These are phyloP conservation scores for Coptotermes formosanus DNA, from an alignment of 1,140 invertebrate species.

Conservation along the genomic window DNA sequence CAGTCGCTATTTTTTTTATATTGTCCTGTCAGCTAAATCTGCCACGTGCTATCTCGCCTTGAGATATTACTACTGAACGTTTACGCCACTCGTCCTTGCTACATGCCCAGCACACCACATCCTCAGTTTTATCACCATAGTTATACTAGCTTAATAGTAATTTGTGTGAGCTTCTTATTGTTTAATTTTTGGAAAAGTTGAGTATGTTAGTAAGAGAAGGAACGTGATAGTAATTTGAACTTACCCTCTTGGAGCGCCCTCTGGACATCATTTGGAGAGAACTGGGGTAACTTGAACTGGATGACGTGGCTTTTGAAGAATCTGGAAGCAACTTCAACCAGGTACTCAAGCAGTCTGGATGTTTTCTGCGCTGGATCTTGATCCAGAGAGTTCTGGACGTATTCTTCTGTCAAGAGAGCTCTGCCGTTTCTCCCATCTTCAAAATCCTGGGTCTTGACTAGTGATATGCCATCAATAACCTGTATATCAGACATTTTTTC, in stretches of 20 bases:
- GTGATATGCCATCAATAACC: slow-evolving; percentile 56
- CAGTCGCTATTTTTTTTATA: no score
- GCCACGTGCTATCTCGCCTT: no score
- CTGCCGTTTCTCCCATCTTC: slow-evolving; percentile 44
- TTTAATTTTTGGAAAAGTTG: no score
- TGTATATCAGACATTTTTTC: slow-evolving; percentile 56
- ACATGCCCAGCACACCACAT: no score
- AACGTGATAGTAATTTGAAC: slow-evolving; percentile 3
- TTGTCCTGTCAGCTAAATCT: no score
- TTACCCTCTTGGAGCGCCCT: slow-evolving; percentile 63
- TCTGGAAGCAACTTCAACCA: slow-evolving; percentile 53
- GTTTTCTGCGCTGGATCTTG: slow-evolving; percentile 51
- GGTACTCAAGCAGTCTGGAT: slow-evolving; percentile 53
- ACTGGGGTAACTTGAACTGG: slow-evolving; percentile 57
- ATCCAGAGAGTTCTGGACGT: slow-evolving; percentile 53
- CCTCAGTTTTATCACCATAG: no score
- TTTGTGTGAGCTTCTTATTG: no score
- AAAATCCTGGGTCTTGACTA: slow-evolving; percentile 49
- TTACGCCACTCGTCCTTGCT: no score
- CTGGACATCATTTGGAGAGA: slow-evolving; percentile 51
- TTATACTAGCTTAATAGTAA: no score
- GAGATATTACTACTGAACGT: no score
- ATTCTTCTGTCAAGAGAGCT: slow-evolving; percentile 53
- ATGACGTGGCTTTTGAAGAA: slow-evolving; percentile 60
- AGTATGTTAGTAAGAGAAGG: no score